phyloP scores from a whole-genome alignment of 2,797 vertebrate genomes.

The Eremophila alpestris region DNA sequence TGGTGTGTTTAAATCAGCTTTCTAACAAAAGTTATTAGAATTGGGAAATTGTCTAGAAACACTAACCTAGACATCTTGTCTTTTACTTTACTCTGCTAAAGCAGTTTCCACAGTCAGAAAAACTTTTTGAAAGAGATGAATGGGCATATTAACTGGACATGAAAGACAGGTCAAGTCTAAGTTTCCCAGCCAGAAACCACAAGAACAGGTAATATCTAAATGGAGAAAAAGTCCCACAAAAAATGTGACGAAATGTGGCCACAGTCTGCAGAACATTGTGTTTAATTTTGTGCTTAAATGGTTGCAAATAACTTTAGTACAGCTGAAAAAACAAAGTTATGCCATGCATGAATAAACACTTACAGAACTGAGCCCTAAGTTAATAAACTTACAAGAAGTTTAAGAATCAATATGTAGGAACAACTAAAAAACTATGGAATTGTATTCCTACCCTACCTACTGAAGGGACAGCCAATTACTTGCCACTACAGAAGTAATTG shows the following conservation, averaged over 20 bases:
- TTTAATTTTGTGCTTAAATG: not conserved
- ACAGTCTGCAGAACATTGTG: not conserved
- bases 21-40: not conserved
- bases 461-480: not conserved
- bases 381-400: not conserved
- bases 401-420: not conserved
- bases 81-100: not conserved
- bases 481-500: not conserved
- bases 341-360: not conserved
- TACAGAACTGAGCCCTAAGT: not conserved
- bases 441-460: accelerated
- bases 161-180: not conserved
- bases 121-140: not conserved
- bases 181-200: not conserved
- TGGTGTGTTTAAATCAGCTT: not conserved
- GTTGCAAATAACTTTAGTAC: not conserved
- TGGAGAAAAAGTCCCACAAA: not conserved
- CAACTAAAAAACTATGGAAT: not conserved
- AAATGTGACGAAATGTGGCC: not conserved
- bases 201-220: not conserved
- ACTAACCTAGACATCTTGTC: not conserved
- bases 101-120: not conserved
- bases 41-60: not conserved
- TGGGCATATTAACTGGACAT: not conserved
- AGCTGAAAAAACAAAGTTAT: not conserved